A percentile compares a stretch with the other conserved stretches of the same genome.
Evolutionary conservation across 2,797 vertebrate genomes (phyloP).

Genomic region (Thripadectes ignobilis): DNA sequence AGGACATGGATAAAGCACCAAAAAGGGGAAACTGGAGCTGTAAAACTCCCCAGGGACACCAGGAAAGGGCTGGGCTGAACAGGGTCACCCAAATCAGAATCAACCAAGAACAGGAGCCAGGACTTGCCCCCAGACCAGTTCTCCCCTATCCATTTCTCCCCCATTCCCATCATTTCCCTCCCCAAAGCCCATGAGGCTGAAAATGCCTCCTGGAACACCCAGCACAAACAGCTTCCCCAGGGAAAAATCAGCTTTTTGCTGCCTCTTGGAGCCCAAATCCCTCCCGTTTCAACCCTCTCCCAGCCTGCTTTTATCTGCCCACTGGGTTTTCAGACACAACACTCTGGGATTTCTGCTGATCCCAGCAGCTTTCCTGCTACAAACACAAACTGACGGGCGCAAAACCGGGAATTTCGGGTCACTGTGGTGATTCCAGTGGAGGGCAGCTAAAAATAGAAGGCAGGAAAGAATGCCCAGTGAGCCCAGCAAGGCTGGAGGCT

Average conservation of each 20-base stretch:
- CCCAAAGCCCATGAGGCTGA: neutral
- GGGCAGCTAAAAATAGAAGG: slow-evolving; percentile 7
- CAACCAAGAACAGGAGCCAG: neutral
- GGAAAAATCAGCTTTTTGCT: neutral
- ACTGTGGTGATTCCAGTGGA: neutral
- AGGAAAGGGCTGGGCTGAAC: neutral
- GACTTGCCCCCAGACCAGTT: neutral
- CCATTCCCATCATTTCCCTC: neutral
- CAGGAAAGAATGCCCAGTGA: neutral
- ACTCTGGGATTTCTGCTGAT: neutral
- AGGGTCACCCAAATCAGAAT: neutral
- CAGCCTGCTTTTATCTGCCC: accelerated
- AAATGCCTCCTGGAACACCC: accelerated
- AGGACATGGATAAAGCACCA: accelerated
- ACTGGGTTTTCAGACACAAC: accelerated
- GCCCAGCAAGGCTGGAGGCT: neutral
- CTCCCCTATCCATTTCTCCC: no score
- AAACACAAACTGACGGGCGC: accelerated
- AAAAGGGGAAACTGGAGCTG: neutral
- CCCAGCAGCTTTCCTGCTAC: neutral
- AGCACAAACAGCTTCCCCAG: neutral
- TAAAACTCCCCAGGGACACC: accelerated
- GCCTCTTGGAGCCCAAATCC: neutral
- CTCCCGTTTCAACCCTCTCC: neutral
- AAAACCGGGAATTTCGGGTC: neutral